Evolutionary conservation across 2,797 vertebrate species (phyloP).

Genomic region (Coendou prehensilis): DNA sequence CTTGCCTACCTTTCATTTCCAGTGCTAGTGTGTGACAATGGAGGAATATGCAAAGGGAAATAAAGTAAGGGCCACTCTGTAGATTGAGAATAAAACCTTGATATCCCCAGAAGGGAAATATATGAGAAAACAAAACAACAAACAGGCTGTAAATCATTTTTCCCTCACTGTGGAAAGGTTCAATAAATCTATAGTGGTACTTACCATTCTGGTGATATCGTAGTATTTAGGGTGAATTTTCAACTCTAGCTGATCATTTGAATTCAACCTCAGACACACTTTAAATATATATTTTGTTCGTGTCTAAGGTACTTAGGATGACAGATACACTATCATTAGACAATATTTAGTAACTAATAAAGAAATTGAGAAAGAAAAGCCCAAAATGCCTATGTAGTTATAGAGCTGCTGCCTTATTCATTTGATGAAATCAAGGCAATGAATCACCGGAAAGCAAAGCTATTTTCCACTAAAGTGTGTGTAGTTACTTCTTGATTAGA

Average conservation of each 20-base stretch:
- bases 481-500: slow-evolving; percentile 22
- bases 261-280: slow-evolving; percentile 58
- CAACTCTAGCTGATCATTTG: slow-evolving; percentile 68
- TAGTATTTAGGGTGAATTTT: slow-evolving; percentile 48
- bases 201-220: neutral
- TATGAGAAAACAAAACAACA: slow-evolving; percentile 33
- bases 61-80: neutral
- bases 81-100: neutral
- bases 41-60: neutral
- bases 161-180: neutral
- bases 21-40: neutral
- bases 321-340: slow-evolving; percentile 62
- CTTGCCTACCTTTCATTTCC: neutral
- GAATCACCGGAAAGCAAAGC: slow-evolving; percentile 69
- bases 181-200: neutral
- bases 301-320: slow-evolving; percentile 35
- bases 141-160: neutral
- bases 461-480: slow-evolving; percentile 16
- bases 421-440: slow-evolving; percentile 74
- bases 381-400: slow-evolving; percentile 72
- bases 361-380: slow-evolving; percentile 74
- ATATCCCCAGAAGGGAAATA: neutral
- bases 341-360: slow-evolving; percentile 69
- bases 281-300: slow-evolving; percentile 56
- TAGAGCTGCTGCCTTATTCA: slow-evolving; percentile 65